Base-by-base conservation (phyloP, 2,797 vertebrate genomes). In the Limosa lapponica region DNA sequence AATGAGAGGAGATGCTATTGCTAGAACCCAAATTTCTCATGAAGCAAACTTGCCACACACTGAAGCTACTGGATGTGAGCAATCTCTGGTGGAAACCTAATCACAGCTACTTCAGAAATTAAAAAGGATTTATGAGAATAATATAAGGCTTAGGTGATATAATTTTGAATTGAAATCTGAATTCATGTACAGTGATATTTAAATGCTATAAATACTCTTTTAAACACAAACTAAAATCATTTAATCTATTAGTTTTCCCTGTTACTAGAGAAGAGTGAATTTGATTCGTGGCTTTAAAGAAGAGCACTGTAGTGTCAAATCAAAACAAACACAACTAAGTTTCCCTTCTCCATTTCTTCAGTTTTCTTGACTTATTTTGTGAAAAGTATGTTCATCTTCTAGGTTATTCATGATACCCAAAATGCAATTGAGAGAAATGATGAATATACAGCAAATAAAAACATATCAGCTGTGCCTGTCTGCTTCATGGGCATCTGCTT, bases 401-500 rank as follows among this genome's bases (percentile, higher is more conserved):
- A 54, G 3, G 11, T 77, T 80, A 37, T 75, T 72, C 28, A 15
- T 61, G 10, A 54, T 34, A 61, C 4, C 2, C 4, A 27, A 88
- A 85, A 66, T 13, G 1, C 36, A 57, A 65, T 30, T 43, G 12
- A 72, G n/a, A 59, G 19, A 36, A 72, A 32, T 44, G 0, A 41
- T 23, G 5, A 54, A 46, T 54, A 30, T 32, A 5, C 4, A 57
- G 18, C 22, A 46, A 81, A 70, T 48, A 32, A 46, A 78, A 87
- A 51, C 0, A 1, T 25, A 36, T 20, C 8, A 52, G 0, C 30
- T 71, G 1, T 11, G 5, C 9, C 7, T 62, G 8, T 51, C 36
- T 84, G 25, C 23, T 72, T 57, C 25, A 11, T 25, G 9, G 20
- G 3, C 28, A 27, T 49, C 5, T 59, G 10, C 48, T 77, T 34